phyloP scores from a whole-genome alignment of 2,888 invertebrate species.

The Tetheella fluctuosa region DNA sequence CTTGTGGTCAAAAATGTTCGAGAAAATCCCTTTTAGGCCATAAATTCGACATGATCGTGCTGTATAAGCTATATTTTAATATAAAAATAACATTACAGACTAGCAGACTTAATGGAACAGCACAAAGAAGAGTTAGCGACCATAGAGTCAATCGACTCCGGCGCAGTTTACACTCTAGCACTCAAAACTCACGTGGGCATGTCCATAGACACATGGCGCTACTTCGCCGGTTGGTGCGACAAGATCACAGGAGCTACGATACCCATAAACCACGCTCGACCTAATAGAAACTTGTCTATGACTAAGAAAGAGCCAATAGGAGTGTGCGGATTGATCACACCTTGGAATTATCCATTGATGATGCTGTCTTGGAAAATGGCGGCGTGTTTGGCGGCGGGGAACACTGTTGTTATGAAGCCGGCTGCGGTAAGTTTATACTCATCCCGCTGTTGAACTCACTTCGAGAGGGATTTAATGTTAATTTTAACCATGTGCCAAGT shows the following conservation, averaged over 20 bases:
- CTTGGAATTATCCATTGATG: constrained; percentile 99
- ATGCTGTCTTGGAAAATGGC: constrained; percentile 99
- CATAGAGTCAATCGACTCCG: constrained; percentile 96
- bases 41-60: too few relatives aligned
- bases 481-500: too few relatives aligned
- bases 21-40: neutral
- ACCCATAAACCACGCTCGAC: constrained; percentile 95
- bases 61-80: too few relatives aligned
- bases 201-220: constrained; percentile 98
- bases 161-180: constrained; percentile 98
- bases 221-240: constrained; percentile 98
- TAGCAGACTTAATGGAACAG: constrained; percentile 97
- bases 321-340: constrained; percentile 96
- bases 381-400: constrained; percentile 97
- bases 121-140: constrained; percentile 98
- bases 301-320: constrained; percentile 97
- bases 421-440: constrained; percentile 87
- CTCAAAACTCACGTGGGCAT: constrained; percentile 98
- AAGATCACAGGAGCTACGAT: constrained; percentile 96
- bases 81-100: constrained; percentile 67
- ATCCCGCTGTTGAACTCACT: too few relatives aligned
- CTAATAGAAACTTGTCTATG: constrained; percentile 93
- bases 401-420: constrained; percentile 98
- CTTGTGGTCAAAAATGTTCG: too few relatives aligned
- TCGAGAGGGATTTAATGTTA: too few relatives aligned